Conservation (phyloP, 2,113 vertebrate genomes). For the Probosciger aterrimus region DNA sequence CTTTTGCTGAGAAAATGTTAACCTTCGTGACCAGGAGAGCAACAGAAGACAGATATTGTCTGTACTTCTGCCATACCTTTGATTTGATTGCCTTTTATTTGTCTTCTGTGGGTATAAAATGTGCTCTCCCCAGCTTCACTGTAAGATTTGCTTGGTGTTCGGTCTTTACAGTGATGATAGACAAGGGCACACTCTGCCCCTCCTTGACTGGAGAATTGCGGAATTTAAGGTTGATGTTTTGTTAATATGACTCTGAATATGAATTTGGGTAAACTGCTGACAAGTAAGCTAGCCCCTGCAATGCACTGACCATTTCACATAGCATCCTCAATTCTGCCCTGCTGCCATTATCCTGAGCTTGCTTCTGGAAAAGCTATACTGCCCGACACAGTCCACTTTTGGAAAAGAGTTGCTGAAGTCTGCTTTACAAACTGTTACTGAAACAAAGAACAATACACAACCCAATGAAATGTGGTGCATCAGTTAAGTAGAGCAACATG, state of each 20-base stretch:
- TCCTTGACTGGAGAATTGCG: background rate
- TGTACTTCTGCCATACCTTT: background rate
- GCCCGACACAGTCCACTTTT: background rate
- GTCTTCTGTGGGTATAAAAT: background rate
- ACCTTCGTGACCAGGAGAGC: background rate
- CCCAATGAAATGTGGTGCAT: background rate
- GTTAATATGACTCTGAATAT: background rate
- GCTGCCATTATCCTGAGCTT: background rate
- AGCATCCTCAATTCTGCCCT: background rate
- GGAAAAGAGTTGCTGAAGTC: background rate
- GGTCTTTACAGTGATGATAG: background rate
- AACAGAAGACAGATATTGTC: background rate
- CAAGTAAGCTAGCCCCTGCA: background rate
- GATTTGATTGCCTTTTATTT: background rate
- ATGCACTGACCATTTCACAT: background rate
- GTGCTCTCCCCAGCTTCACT: background rate
- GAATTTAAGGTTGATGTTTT: background rate
- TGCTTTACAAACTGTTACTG: background rate
- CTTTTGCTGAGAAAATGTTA: background rate
- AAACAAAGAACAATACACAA: conserved; percentile 17
- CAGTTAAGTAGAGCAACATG: background rate
- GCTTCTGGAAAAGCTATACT: conserved; percentile 10
- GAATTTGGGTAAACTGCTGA: background rate
- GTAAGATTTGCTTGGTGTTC: background rate
- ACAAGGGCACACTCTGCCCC: background rate